Base-by-base conservation (phyloP, 2,888 invertebrate genomes). In the Candidula unifasciata region DNA sequence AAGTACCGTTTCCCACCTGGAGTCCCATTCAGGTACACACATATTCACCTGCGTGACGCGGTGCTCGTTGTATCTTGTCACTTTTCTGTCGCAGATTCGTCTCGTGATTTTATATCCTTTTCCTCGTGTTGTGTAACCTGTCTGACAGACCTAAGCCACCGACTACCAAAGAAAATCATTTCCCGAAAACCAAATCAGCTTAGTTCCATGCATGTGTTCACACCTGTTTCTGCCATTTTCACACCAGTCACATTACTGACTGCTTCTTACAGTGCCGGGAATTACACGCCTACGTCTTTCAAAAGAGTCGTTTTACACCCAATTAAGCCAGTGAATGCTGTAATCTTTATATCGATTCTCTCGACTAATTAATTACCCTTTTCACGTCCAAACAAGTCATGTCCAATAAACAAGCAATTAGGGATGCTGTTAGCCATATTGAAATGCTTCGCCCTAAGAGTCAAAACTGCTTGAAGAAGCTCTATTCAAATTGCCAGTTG, bases 341-440 rank as follows among this genome's bases (percentile, higher is more conserved):
- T 64, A 27, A 71, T 54, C 52, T 30, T 74, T 74, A 21, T 21
- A 24, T 74, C 24, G n/a, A 44, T 73, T 37, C 66, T 74, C 8
- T 60, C 64, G 44, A 3, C 10, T 24, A 74, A 74, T 74, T 74
- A 82, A 82, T 82, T 21, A 74, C 64, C 27, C n/a, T 74, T 52
- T 74, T 82, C 82, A 74, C 37, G 64, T 30, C 35, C 35, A n/a
- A 35, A 57, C 57, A 60, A 82, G 74, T 57, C 74, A 82, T 18
- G 74, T 82, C 64, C 60, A 64, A 74, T 37, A 73, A 74, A 82
- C 82, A 82, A 60, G 82, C 74, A 60, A 82, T 82, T 82, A 74
- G 82, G 33, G 74, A 27, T 54, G 24, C n/a, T 24, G 30, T 69
- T 80, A 21, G 10, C 33, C 33, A 13, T 3, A 52, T 37, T 66